phyloP scores from a whole-genome alignment of 2,797 vertebrate genomes.

The Thamnophis elegans region DNA sequence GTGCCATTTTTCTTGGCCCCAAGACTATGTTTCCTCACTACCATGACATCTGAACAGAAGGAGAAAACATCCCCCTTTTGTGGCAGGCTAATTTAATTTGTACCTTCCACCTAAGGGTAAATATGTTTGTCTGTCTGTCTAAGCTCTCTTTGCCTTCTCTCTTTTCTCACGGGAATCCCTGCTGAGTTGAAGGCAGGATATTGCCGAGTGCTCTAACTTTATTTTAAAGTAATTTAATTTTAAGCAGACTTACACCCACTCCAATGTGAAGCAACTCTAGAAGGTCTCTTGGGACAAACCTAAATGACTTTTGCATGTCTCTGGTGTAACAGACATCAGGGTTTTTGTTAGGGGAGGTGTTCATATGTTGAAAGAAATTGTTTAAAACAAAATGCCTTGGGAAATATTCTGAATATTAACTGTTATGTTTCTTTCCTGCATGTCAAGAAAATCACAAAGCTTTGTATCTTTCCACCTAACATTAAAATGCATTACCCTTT shows the following conservation, averaged over 20 bases:
- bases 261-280: conserved; percentile 76
- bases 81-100: conserved; percentile 98
- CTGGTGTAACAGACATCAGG: conserved; percentile 89
- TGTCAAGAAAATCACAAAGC: conserved; percentile 42
- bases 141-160: conserved; percentile 79
- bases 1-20: conserved; percentile 85
- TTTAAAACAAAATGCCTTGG: conserved; percentile 63
- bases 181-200: conserved; percentile 82
- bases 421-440: conserved; percentile 37
- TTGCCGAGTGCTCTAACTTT: conserved; percentile 84
- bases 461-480: conserved; percentile 77
- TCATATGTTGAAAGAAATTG: conserved; percentile 86
- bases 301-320: conserved; percentile 91
- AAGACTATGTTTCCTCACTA: conserved; percentile 88
- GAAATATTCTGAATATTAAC: conserved; percentile 54
- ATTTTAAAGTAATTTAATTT: conserved; percentile 97
- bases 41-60: conserved; percentile 99
- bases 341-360: conserved; percentile 82
- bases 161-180: conserved; percentile 98
- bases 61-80: conserved; percentile 98
- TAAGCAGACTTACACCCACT: conserved; percentile 79
- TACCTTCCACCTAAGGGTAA: conserved; percentile 98
- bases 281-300: conserved; percentile 80
- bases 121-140: conserved; percentile 96
- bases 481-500: conserved; percentile 80